Evolutionary conservation across 2,797 vertebrate species (phyloP).

Genomic region (Fistularia tabacaria): DNA sequence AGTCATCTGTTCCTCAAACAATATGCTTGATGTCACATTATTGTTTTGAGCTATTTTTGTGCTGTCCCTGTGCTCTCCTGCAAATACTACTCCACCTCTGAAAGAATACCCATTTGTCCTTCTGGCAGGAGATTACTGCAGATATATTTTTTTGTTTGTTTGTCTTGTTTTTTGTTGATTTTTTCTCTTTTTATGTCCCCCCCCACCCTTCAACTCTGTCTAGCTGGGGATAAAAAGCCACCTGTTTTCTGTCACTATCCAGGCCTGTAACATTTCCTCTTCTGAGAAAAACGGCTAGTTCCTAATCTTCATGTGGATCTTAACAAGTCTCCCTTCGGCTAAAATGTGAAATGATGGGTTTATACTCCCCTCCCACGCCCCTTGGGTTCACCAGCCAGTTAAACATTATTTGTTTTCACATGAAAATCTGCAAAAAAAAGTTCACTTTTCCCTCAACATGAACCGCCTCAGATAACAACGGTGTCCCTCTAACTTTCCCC

Average conservation of each 20-base stretch:
- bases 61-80: no score
- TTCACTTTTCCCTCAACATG: neutral
- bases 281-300: slow-evolving; percentile 23
- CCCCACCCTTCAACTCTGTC: neutral
- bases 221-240: slow-evolving; percentile 39
- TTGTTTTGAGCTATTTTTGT: no score
- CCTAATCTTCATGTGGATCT: slow-evolving; percentile 1
- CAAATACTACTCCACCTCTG: no score
- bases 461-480: neutral
- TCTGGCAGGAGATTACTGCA: neutral
- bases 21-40: no score
- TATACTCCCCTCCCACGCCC: neutral
- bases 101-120: no score
- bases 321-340: slow-evolving; percentile 6
- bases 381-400: no score
- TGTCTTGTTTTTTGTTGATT: slow-evolving; percentile 6
- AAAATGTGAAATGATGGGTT: neutral
- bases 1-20: no score
- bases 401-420: neutral
- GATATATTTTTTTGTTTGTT: slow-evolving; percentile 13
- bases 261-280: slow-evolving; percentile 45
- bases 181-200: no score
- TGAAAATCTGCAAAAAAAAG: neutral
- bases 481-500: slow-evolving; percentile 2
- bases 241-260: slow-evolving; percentile 51